phyloP scores from a whole-genome alignment of 2,888 invertebrate species.

The Crocallis elinguaria region DNA sequence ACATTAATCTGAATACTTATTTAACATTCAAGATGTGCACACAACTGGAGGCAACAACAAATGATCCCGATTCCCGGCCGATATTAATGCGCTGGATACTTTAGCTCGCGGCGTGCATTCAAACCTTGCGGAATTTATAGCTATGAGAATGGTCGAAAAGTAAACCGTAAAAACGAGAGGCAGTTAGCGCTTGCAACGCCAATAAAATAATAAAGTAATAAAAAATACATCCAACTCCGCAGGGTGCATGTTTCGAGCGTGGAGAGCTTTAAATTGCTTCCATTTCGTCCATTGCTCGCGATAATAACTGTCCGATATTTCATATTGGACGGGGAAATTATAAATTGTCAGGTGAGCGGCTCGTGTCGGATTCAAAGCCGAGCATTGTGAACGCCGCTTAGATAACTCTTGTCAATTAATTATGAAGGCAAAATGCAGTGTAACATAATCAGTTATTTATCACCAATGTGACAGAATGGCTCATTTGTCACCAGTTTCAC shows the following conservation, averaged over 20 bases:
- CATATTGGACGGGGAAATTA: slow-evolving; percentile 56
- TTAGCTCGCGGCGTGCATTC: slow-evolving; percentile 62
- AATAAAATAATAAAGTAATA: slow-evolving; percentile 78
- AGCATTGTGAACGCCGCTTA: slow-evolving; percentile 56
- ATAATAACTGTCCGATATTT: slow-evolving; percentile 61
- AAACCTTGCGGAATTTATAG: slow-evolving; percentile 68
- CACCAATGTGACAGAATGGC: slow-evolving; percentile 76
- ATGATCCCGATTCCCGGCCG: slow-evolving; percentile 60
- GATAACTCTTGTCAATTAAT: slow-evolving; percentile 79
- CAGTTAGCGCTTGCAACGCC: slow-evolving; percentile 69
- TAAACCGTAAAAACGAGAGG: slow-evolving; percentile 74
- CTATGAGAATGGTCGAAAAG: slow-evolving; percentile 64
- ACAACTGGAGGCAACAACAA: slow-evolving; percentile 63
- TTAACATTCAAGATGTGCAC: slow-evolving; percentile 48
- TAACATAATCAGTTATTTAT: slow-evolving; percentile 84
- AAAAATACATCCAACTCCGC: slow-evolving; percentile 64
- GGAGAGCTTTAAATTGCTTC: slow-evolving; percentile 63
- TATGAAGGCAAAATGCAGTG: slow-evolving; percentile 78
- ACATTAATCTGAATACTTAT: slow-evolving; percentile 46
- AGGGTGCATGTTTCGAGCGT: slow-evolving; percentile 59
- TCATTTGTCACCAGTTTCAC: slow-evolving; percentile 82
- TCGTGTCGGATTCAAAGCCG: slow-evolving; percentile 57
- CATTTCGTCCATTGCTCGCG: slow-evolving; percentile 58
- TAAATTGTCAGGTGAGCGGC: slow-evolving; percentile 55
- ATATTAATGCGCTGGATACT: slow-evolving; percentile 68